Percentiles rank a stretch among this genome's conserved stretches.
phyloP scores from a whole-genome alignment of 92 coral and sea anemone species.

The Heliopora coerulea region DNA sequence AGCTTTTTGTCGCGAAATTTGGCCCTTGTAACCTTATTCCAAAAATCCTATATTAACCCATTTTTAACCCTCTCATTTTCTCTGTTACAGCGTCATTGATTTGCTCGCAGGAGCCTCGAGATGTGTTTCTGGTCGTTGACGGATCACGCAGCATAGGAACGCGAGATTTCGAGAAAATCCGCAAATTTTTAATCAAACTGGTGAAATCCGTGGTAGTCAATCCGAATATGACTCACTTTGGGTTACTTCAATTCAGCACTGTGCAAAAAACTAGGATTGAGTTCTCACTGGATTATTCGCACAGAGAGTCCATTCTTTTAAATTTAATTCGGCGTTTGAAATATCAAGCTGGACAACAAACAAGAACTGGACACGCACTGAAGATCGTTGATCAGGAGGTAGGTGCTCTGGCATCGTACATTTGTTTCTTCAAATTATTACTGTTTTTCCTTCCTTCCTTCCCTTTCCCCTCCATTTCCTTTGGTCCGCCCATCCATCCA shows the following conservation, averaged over 20 bases:
- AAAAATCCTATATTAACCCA: not conserved
- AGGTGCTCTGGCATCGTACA: not conserved
- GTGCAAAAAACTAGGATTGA: conserved; percentile 18
- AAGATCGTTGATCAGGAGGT: conserved; percentile 37
- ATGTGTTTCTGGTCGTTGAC: conserved; percentile 34
- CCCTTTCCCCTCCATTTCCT: not conserved
- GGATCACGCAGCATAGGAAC: conserved; percentile 31
- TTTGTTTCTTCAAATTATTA: not conserved
- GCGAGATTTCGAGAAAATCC: conserved; percentile 8
- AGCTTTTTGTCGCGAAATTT: too few species aligned
- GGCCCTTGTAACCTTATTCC: too few species aligned
- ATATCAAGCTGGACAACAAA: conserved; percentile 14
- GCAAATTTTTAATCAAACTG: conserved; percentile 5
- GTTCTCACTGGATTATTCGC: conserved; percentile 33
- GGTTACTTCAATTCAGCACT: conserved; percentile 34
- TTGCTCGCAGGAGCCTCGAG: conserved; percentile 37
- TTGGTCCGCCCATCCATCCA: too few species aligned
- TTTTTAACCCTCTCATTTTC: not conserved
- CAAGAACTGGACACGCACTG: conserved; percentile 24
- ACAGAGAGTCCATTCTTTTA: conserved; percentile 31
- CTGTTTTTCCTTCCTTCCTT: not conserved
- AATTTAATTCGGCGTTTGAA: conserved; percentile 6
- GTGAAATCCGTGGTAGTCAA: conserved; percentile 31
- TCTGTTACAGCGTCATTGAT: conserved; percentile 15
- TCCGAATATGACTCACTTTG: conserved; percentile 40